A percentile compares a stretch with the other conserved stretches of the same genome.
Evolutionary conservation across 1,140 invertebrate species (phyloP).

Genomic region (Lordiphosa clarofinis): DNA sequence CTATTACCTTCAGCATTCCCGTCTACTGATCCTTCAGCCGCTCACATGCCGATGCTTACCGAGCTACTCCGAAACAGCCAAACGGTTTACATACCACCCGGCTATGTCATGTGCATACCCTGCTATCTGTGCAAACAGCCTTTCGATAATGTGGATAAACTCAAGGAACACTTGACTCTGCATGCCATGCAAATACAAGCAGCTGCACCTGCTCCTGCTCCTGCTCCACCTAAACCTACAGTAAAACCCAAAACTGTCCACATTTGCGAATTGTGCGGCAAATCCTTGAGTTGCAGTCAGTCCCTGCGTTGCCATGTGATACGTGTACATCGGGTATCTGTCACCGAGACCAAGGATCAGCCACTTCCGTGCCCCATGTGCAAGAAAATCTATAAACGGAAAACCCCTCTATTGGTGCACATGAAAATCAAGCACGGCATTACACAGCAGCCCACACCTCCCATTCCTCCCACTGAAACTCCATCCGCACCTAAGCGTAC

Average conservation of each 20-base stretch:
- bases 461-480: not conserved
- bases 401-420: constrained; percentile 21
- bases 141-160: constrained; percentile 25
- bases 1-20: not conserved
- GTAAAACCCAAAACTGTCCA: not conserved
- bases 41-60: constrained; percentile 16
- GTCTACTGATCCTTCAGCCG: not conserved
- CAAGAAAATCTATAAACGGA: constrained; percentile 30
- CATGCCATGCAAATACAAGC: constrained; percentile 17
- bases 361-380: constrained; percentile 21
- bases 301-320: not conserved
- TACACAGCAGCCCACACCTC: not conserved
- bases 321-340: not conserved
- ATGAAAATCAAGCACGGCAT: constrained; percentile 27
- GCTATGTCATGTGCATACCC: constrained; percentile 29
- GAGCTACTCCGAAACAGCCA: constrained; percentile 7
- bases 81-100: not conserved
- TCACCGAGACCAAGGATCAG: not conserved
- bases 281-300: not conserved
- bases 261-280: not conserved
- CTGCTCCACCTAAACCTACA: not conserved
- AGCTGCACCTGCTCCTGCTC: not conserved
- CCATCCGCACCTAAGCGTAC: not conserved
- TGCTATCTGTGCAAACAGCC: constrained; percentile 48
- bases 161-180: constrained; percentile 31